These are phyloP conservation scores for Sipunculus nudus DNA, from an alignment of 2,888 invertebrate species.

Conservation along the genomic window DNA sequence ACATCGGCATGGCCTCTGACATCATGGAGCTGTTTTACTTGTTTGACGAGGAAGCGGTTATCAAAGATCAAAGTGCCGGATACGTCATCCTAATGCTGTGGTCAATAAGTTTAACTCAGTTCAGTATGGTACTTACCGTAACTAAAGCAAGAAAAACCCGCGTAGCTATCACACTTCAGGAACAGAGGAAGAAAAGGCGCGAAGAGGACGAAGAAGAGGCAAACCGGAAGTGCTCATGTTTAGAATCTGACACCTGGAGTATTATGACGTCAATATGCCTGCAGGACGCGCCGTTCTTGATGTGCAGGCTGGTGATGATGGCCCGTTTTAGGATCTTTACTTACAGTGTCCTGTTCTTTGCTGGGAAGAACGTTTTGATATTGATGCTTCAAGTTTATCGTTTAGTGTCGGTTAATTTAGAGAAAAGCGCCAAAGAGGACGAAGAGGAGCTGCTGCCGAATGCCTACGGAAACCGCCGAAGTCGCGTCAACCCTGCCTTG, in stretches of 20 bases:
- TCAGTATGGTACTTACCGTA: constrained; percentile 61
- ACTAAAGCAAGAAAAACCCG: constrained; percentile 52
- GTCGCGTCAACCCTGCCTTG: no score
- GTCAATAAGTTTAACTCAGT: constrained; percentile 62
- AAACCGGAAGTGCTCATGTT: constrained; percentile 20
- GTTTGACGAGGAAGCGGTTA: constrained; percentile 50
- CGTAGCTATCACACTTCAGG: constrained; percentile 31
- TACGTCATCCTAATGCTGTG: constrained; percentile 67
- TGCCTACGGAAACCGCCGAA: no score
- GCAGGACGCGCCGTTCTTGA: constrained; percentile 68
- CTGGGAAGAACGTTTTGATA: constrained; percentile 53
- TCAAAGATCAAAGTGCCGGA: constrained; percentile 49
- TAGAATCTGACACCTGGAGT: constrained; percentile 65
- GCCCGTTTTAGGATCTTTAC: constrained; percentile 49
- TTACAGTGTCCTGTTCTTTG: constrained; percentile 62
- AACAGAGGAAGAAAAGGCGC: no score
- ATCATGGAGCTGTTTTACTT: constrained; percentile 55
- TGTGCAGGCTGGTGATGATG: constrained; percentile 53
- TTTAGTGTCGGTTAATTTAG: constrained; percentile 38
- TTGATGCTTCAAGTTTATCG: constrained; percentile 51
- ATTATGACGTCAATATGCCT: constrained; percentile 66
- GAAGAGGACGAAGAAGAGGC: no score
- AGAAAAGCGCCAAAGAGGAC: constrained; percentile 11
- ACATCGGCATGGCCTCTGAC: constrained; percentile 64
- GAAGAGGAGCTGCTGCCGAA: not conserved